Conservation (phyloP, 2,888 invertebrate species). For the Dynastes tityus region DNA sequence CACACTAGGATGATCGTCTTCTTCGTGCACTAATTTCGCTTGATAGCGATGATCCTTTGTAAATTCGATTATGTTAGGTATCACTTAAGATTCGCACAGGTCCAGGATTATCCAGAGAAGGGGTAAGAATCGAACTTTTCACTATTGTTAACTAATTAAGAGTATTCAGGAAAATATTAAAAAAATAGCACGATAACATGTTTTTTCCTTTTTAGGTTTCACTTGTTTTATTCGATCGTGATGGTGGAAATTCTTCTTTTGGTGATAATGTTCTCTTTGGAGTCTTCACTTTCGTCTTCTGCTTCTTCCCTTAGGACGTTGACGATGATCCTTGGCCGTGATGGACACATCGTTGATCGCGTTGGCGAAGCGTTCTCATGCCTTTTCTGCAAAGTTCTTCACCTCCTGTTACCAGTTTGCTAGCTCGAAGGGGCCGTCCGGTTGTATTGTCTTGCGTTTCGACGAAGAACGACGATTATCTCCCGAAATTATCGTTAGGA, state of each 20-base stretch:
- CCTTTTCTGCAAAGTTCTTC: background rate
- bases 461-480: background rate
- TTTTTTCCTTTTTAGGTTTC: too few relatives aligned
- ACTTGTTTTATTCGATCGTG: background rate
- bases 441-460: background rate
- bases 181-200: too few relatives aligned
- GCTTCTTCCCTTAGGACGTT: background rate
- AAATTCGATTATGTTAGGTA: background rate
- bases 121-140: background rate
- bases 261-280: background rate
- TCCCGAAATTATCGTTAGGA: background rate
- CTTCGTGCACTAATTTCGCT: background rate
- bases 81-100: background rate
- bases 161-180: too few relatives aligned
- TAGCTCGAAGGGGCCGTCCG: background rate
- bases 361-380: background rate
- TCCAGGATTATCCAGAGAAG: background rate
- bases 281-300: background rate
- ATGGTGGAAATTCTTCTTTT: background rate
- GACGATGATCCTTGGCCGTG: background rate
- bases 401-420: background rate
- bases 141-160: background rate
- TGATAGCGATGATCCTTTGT: slow-evolving; percentile 25
- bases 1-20: background rate
- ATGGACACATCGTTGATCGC: background rate